These are phyloP conservation scores for Timandra comae DNA, from an alignment of 2,888 invertebrate species.

Conservation along the genomic window DNA sequence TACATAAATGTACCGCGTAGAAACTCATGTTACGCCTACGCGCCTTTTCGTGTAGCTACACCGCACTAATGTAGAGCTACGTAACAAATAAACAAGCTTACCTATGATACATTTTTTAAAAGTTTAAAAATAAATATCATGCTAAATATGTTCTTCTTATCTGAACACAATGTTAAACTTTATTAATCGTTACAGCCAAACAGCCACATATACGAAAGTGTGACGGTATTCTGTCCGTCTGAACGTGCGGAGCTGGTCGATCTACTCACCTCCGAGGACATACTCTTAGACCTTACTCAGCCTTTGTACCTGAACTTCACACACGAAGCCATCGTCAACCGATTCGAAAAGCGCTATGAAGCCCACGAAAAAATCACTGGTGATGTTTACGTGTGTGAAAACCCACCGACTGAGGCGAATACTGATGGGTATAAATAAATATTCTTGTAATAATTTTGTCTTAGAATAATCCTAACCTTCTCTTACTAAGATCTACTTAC, in stretches of 20 bases:
- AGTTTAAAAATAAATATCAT: too few relatives aligned
- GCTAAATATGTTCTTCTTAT: too few relatives aligned
- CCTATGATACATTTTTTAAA: too few relatives aligned
- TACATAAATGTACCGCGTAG: too few relatives aligned
- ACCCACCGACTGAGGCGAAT: slow-evolving; percentile 76
- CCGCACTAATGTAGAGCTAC: too few relatives aligned
- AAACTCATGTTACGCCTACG: too few relatives aligned
- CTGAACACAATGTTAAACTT: too few relatives aligned
- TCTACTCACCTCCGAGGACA: slow-evolving; percentile 84
- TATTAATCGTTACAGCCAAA: slow-evolving; percentile 89
- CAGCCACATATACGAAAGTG: slow-evolving; percentile 85
- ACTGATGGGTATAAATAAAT: slow-evolving; percentile 73
- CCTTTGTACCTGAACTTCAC: slow-evolving; percentile 92
- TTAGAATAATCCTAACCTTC: too few relatives aligned
- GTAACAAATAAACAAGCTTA: too few relatives aligned
- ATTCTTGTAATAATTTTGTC: background rate
- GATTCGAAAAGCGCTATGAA: slow-evolving; percentile 79
- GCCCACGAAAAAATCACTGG: slow-evolving; percentile 89
- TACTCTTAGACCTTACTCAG: slow-evolving; percentile 86
- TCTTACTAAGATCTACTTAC: too few relatives aligned
- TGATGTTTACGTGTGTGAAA: slow-evolving; percentile 86
- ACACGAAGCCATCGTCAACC: slow-evolving; percentile 86
- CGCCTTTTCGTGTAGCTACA: too few relatives aligned
- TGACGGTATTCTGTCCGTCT: slow-evolving; percentile 90
- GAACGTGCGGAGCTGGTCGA: slow-evolving; percentile 84